These are phyloP conservation scores for Megamerina dolium DNA, from an alignment of 2,888 invertebrate species.

Conservation along the genomic window DNA sequence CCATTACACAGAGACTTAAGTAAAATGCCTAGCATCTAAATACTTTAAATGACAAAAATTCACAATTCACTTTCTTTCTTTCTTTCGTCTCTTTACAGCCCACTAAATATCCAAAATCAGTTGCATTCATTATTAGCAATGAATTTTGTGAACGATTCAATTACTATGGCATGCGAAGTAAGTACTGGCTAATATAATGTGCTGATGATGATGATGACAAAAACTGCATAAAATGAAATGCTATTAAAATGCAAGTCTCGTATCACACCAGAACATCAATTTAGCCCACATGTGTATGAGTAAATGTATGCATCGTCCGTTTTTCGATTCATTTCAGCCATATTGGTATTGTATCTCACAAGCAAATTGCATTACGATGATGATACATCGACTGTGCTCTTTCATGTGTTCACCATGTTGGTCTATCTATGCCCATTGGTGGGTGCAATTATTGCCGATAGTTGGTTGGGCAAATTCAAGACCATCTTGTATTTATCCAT, in stretches of 20 bases:
- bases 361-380: conserved; percentile 68
- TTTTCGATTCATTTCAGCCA: too few species aligned
- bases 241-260: too few species aligned
- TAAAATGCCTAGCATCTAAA: too few species aligned
- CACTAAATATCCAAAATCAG: conserved; percentile 74
- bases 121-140: conserved; percentile 91
- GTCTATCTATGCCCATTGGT: conserved; percentile 58
- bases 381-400: conserved; percentile 75
- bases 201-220: too few species aligned
- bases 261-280: too few species aligned
- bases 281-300: too few species aligned
- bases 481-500: conserved; percentile 80
- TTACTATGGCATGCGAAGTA: conserved; percentile 95
- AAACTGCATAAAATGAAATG: too few species aligned
- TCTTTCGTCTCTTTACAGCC: conserved; percentile 17
- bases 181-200: too few species aligned
- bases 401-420: conserved; percentile 82
- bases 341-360: conserved; percentile 81
- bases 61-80: not conserved
- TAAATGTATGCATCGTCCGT: too few species aligned
- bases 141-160: conserved; percentile 98
- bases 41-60: too few species aligned
- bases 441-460: conserved; percentile 94
- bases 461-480: conserved; percentile 81
- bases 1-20: too few species aligned